Evolutionary conservation across 2,888 invertebrate genomes (phyloP).

Genomic region (Drosophila leonis): DNA sequence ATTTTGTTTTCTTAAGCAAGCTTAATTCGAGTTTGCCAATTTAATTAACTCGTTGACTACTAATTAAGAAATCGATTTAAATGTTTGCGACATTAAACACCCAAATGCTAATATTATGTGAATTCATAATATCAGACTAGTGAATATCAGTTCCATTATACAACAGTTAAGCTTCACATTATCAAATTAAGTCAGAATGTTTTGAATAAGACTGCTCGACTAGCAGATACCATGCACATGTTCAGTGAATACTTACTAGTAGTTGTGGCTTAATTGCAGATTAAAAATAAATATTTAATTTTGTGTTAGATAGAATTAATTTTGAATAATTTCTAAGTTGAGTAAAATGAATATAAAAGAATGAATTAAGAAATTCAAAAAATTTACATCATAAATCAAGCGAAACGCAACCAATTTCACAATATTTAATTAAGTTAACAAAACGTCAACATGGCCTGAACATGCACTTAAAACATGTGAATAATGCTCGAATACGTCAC

Average conservation of each 20-base stretch:
- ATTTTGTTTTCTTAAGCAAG: neutral
- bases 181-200: neutral
- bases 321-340: neutral
- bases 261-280: neutral
- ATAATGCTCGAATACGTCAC: neutral
- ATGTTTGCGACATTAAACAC: slow-evolving; percentile 30
- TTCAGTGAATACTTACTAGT: neutral
- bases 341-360: neutral
- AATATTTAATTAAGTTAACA: neutral
- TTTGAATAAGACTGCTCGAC: neutral
- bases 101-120: slow-evolving; percentile 21
- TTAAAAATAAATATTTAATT: neutral
- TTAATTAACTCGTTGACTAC: slow-evolving; percentile 4
- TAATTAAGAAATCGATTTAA: slow-evolving; percentile 45
- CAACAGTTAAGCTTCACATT: slow-evolving; percentile 7
- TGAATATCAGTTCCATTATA: slow-evolving; percentile 9
- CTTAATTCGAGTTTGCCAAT: slow-evolving; percentile 1
- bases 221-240: neutral
- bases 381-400: neutral
- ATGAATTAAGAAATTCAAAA: neutral
- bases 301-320: too few species aligned
- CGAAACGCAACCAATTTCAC: neutral
- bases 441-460: neutral
- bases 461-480: too few species aligned
- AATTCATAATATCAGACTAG: slow-evolving; percentile 33